Evolutionary conservation across 2,797 vertebrate species (phyloP).

Genomic region (Eulemur rubriventer): DNA sequence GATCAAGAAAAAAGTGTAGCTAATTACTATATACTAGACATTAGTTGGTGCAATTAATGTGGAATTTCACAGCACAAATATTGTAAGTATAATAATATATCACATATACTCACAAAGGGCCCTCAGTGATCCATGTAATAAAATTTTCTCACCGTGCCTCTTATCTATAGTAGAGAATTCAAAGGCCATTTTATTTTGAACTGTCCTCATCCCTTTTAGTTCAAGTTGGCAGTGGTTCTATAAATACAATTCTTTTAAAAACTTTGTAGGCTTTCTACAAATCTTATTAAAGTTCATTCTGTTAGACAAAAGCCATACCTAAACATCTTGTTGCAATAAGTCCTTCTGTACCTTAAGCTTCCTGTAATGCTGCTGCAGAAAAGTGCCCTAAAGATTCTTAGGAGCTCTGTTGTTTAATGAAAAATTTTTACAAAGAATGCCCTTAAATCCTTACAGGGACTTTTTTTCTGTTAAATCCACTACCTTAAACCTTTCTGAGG

Average conservation of each 20-base stretch:
- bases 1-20: constrained; percentile 44
- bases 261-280: constrained; percentile 2
- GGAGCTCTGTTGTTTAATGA: neutral
- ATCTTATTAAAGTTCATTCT: neutral
- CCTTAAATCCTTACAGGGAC: neutral
- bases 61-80: constrained; percentile 40
- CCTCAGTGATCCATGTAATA: neutral
- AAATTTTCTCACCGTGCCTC: neutral
- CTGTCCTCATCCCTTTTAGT: neutral
- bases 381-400: neutral
- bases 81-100: constrained; percentile 33
- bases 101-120: constrained; percentile 48
- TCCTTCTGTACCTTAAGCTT: neutral
- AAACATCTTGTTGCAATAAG: neutral
- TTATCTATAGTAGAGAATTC: neutral
- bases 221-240: neutral
- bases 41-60: constrained; percentile 40
- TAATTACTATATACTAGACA: constrained; percentile 52
- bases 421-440: neutral
- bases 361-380: neutral
- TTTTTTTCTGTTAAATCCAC: neutral
- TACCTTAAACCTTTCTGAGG: neutral
- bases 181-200: constrained; percentile 29
- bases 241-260: constrained; percentile 25
- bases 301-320: neutral